Percentiles rank a stretch among this genome's conserved stretches.
Evolutionary conservation across 1,140 invertebrate genomes (phyloP).

Genomic region (Dryas iulia): DNA sequence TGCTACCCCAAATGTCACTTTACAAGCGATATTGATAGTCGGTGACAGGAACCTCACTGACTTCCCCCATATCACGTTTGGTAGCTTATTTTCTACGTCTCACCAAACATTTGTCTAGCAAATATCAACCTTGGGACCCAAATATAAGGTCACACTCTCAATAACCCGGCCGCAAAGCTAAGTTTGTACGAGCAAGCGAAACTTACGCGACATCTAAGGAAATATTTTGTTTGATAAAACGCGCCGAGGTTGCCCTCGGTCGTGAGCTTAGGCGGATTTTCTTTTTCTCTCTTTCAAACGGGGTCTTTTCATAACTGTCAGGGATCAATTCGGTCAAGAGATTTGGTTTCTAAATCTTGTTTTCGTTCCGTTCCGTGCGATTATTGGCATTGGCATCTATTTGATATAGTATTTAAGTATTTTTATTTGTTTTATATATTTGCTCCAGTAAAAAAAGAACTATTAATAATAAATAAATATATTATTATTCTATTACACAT

Average conservation of each 20-base stretch:
- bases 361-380: constrained; percentile 36
- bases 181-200: constrained; percentile 43
- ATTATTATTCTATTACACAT: neutral
- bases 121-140: constrained; percentile 38
- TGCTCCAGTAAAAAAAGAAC: neutral
- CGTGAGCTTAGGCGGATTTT: constrained; percentile 63
- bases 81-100: constrained; percentile 29
- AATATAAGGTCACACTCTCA: neutral
- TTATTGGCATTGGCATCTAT: neutral
- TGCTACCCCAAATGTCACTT: constrained; percentile 72
- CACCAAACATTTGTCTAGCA: neutral
- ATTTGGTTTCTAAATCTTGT: constrained; percentile 55
- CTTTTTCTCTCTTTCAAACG: constrained; percentile 53
- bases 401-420: neutral
- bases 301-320: constrained; percentile 73
- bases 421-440: neutral
- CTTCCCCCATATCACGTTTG: constrained; percentile 52
- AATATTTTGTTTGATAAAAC: constrained; percentile 69
- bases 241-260: constrained; percentile 61
- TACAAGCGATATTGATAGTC: constrained; percentile 74
- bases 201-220: constrained; percentile 63
- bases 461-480: neutral
- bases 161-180: neutral
- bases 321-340: constrained; percentile 54
- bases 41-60: constrained; percentile 60